Evolutionary conservation across 2,888 invertebrate species (phyloP), one percentile per base, ranked within the genome.

Genomic region (Laspeyria flexula): DNA sequence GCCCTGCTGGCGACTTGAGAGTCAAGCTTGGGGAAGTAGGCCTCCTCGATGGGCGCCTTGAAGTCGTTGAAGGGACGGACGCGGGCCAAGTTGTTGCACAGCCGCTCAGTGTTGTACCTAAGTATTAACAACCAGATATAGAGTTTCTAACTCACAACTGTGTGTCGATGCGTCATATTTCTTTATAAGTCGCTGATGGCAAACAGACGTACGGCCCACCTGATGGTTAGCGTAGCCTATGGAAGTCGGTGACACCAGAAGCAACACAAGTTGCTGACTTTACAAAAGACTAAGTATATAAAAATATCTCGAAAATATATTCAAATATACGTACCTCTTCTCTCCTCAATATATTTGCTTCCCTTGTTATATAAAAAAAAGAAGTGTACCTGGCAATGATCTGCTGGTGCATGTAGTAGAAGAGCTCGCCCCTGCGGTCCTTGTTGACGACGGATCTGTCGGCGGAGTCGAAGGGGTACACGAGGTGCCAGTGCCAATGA

Each of bases 401-500:
- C 83, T 95, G 96, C 73, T 96, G 93, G 69, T 96, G 96, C 96
- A 96, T 96, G 75, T 96, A 96, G 73, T 95, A 96, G 88, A 96
- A 96, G 12, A 96, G 93, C 76, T 96, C 96, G 0, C 96, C 96
- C 2, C 96, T 93, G 5, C 96, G 89, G 85, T 96, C 96, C 82
- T 96, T 96, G 71, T 90, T 81, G 39, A 95, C 95, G 58, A 95
- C 94, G 52, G 78, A 69, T n/a, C 88, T 83, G 62, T 93, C 88
- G 0, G 93, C 85, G 0, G 95, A 94, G 63, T 95, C 95, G 81
- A 95, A 95, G 0, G 97, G 97, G 81, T 97, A 97, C 1, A 97
- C 97, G 64, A 97, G 93, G 83, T 97, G 97, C 97, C 97, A 97
- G 79, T 97, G 97, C 97, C 97, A 97, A 80, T 97, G 97, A 81